Evolutionary conservation across 2,888 invertebrate genomes (phyloP).

Genomic region (Theretra japonica): DNA sequence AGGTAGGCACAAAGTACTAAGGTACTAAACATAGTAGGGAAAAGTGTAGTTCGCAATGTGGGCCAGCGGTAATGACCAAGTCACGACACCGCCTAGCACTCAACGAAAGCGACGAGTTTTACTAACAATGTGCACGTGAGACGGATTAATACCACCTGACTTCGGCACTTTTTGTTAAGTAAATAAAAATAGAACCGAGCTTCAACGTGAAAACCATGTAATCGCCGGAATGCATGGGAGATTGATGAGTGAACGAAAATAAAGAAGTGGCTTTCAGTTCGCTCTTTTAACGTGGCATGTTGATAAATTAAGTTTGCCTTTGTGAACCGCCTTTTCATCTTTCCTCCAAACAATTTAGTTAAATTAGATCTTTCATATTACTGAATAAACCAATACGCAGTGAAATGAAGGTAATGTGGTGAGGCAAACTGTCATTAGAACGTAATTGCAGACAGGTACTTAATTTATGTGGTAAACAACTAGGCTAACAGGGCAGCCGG

Average conservation of each 20-base stretch:
- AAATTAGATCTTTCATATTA: background rate
- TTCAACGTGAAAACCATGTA: background rate
- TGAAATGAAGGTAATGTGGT: background rate
- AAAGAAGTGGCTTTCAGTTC: slow-evolving; percentile 1
- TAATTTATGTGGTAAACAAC: slow-evolving; percentile 1
- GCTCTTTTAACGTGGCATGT: background rate
- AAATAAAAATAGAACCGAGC: slow-evolving; percentile 3
- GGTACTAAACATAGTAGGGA: slow-evolving; percentile 47
- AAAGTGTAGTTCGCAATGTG: slow-evolving; percentile 61
- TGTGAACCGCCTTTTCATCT: background rate
- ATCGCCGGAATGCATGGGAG: background rate
- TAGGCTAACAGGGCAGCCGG: background rate
- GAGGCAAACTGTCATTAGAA: slow-evolving; percentile 16
- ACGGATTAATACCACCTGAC: slow-evolving; percentile 33
- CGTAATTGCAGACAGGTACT: slow-evolving; percentile 6
- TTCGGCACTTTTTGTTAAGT: slow-evolving; percentile 15
- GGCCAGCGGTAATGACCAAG: slow-evolving; percentile 61
- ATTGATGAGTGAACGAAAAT: slow-evolving; percentile 16
- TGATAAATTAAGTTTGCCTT: background rate
- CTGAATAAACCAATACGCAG: background rate
- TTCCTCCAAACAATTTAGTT: background rate
- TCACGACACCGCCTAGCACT: slow-evolving; percentile 59
- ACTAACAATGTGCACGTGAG: slow-evolving; percentile 40
- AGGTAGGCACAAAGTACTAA: slow-evolving; percentile 44
- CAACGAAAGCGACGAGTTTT: slow-evolving; percentile 48